Evolutionary conservation across 92 coral and sea anemone species (phyloP).

Genomic region (Bergia puertoricense): DNA sequence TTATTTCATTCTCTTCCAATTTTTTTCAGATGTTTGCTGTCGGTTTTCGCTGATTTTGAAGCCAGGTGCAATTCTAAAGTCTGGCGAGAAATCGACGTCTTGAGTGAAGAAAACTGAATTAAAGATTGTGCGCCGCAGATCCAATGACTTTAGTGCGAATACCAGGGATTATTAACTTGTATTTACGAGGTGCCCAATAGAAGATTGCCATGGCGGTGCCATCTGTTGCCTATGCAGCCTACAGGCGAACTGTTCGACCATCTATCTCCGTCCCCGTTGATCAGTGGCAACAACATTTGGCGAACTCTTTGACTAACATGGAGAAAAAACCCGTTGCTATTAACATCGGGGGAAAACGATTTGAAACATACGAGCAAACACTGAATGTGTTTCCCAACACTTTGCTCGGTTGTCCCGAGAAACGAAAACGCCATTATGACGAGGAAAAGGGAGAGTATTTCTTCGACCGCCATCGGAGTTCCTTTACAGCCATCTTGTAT

Average conservation of each 20-base stretch:
- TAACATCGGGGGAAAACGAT: conserved; percentile 92
- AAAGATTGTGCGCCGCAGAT: neutral
- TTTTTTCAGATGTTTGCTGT: conserved; percentile 22
- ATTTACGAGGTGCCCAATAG: conserved; percentile 27
- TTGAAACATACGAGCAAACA: conserved; percentile 87
- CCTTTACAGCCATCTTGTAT: conserved; percentile 92
- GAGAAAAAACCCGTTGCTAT: conserved; percentile 68
- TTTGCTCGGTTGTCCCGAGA: conserved; percentile 79
- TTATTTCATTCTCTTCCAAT: neutral
- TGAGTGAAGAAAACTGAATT: conserved; percentile 19
- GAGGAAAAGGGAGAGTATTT: conserved; percentile 80
- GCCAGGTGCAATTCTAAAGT: conserved; percentile 6
- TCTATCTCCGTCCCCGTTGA: conserved; percentile 28
- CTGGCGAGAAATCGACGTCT: neutral
- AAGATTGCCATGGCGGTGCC: conserved; percentile 36
- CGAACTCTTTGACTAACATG: conserved; percentile 40
- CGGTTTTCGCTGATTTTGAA: neutral
- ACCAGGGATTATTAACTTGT: neutral
- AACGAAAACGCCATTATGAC: conserved; percentile 76
- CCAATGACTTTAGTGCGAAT: conserved; percentile 17
- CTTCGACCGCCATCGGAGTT: conserved; percentile 95
- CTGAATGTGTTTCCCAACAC: conserved; percentile 88
- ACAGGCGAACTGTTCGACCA: conserved; percentile 32
- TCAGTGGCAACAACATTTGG: conserved; percentile 39
- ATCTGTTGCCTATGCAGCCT: conserved; percentile 43